Conservation (phyloP, 1,140 invertebrate genomes). For the Bursaphelenchus mucronatus region DNA sequence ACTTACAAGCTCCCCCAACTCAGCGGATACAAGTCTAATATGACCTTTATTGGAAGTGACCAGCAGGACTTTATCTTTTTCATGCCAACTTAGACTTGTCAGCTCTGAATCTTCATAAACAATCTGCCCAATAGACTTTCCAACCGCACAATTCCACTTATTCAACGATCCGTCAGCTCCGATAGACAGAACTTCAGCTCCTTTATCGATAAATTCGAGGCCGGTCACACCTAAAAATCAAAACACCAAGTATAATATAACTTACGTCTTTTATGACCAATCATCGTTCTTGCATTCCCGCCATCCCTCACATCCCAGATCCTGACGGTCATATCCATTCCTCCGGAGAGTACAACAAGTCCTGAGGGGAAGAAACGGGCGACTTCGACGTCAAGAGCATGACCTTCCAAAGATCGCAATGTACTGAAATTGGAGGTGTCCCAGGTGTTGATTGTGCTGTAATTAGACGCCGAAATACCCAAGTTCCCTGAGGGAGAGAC, state of each 20-base stretch:
- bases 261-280: constrained; percentile 66
- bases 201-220: constrained; percentile 70
- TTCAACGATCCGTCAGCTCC: constrained; percentile 71
- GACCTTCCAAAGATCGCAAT: constrained; percentile 65
- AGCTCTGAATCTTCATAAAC: constrained; percentile 63
- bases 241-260: constrained; percentile 5
- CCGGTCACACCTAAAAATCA: constrained; percentile 66
- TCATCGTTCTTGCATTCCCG: constrained; percentile 68
- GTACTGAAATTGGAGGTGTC: too few species aligned
- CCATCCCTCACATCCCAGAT: constrained; percentile 72
- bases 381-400: constrained; percentile 70
- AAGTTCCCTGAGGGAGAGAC: too few species aligned
- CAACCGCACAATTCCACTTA: constrained; percentile 71
- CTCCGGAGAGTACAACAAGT: constrained; percentile 69
- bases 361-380: constrained; percentile 73
- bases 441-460: too few species aligned
- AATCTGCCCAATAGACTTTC: constrained; percentile 63
- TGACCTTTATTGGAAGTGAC: constrained; percentile 21
- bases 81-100: constrained; percentile 62
- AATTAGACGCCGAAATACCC: too few species aligned
- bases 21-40: constrained; percentile 16
- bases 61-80: constrained; percentile 29
- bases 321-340: constrained; percentile 70
- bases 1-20: constrained; percentile 10
- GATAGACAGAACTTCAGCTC: constrained; percentile 71